Evolutionary conservation across 1,140 invertebrate species (phyloP).

Genomic region (Lucilia sericata): DNA sequence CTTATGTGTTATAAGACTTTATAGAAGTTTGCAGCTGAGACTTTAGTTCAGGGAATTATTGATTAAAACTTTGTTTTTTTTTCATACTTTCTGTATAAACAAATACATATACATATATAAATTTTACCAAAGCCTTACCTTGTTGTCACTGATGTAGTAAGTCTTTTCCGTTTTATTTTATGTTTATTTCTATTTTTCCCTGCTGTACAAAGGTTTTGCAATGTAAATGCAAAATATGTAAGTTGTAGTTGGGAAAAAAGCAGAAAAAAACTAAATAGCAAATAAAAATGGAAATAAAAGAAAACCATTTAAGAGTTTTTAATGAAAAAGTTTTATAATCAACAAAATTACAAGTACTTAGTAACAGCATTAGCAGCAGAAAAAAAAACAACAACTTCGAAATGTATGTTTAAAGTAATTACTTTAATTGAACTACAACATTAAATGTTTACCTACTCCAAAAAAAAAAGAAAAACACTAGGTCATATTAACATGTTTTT

Average conservation of each 20-base stretch:
- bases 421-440: conserved; percentile 12
- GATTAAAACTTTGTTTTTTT: conserved; percentile 22
- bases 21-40: conserved; percentile 17
- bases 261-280: not conserved
- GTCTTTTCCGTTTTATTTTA: not conserved
- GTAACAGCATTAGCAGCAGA: conserved; percentile 4
- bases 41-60: conserved; percentile 29
- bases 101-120: not conserved
- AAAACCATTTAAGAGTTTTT: conserved; percentile 28
- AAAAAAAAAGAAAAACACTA: no score
- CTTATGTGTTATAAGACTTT: conserved; percentile 24
- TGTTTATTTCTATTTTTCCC: not conserved
- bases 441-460: not conserved
- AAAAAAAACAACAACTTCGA: not conserved
- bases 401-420: conserved; percentile 23
- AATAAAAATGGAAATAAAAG: not conserved
- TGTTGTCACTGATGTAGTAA: conserved; percentile 24
- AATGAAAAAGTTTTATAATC: conserved; percentile 38
- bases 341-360: not conserved
- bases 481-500: no score
- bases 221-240: not conserved
- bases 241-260: conserved; percentile 20
- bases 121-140: not conserved
- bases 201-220: not conserved
- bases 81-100: not conserved